A percentile compares a stretch with the other conserved stretches of the same genome.
phyloP scores from a whole-genome alignment of 2,888 invertebrate genomes.

The Cataglyphis altisquamis region DNA sequence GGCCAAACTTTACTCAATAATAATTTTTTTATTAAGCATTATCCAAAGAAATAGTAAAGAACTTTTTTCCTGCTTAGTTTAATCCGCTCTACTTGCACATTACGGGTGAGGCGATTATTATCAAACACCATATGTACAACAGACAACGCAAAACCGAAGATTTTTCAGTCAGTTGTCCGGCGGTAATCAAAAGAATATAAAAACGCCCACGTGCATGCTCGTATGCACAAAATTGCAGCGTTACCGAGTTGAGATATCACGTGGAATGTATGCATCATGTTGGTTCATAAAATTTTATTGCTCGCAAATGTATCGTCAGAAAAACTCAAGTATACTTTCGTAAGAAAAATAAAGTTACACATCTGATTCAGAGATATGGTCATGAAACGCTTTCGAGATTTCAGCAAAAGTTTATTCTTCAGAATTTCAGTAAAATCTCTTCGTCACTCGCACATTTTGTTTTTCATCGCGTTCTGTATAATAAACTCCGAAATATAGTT shows the following conservation, averaged over 20 bases:
- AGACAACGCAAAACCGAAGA: background rate
- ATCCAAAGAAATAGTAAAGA: too few relatives aligned
- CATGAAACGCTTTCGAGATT: background rate
- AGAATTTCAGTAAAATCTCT: conserved; percentile 3
- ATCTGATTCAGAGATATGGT: background rate
- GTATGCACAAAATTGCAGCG: conserved; percentile 9
- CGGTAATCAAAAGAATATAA: conserved; percentile 21
- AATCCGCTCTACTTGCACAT: too few relatives aligned
- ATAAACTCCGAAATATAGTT: background rate
- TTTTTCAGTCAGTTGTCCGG: background rate
- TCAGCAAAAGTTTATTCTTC: background rate
- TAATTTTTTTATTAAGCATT: too few relatives aligned
- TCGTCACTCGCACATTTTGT: background rate
- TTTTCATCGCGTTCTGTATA: background rate
- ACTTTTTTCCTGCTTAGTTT: too few relatives aligned
- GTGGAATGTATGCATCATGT: conserved; percentile 17
- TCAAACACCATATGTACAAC: background rate
- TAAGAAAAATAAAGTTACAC: background rate
- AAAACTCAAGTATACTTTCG: background rate
- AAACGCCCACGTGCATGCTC: background rate
- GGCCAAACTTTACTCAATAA: too few relatives aligned
- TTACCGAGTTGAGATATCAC: conserved; percentile 5
- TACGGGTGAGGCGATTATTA: too few relatives aligned
- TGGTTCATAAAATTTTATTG: conserved; percentile 28
- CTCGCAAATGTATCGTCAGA: conserved; percentile 7